phyloP scores from a whole-genome alignment of 1,140 invertebrate genomes.

The Dermatophagoides farinae region DNA sequence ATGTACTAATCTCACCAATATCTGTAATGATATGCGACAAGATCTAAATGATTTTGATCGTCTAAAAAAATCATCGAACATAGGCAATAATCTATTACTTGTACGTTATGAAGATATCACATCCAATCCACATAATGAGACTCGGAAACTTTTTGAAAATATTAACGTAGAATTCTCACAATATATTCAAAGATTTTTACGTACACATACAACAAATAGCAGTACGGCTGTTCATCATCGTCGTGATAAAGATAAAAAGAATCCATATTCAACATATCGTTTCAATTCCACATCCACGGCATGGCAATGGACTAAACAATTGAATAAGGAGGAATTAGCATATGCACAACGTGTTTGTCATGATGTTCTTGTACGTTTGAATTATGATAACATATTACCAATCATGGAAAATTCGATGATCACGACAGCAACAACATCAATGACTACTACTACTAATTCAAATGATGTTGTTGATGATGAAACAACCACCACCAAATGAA shows the following conservation, averaged over 20 bases:
- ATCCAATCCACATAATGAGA: conserved; percentile 44
- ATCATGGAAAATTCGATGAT: no score
- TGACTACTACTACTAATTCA: no score
- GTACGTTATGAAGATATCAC: conserved; percentile 55
- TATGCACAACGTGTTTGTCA: background rate
- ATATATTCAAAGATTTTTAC: conserved; percentile 15
- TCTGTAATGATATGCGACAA: conserved; percentile 58
- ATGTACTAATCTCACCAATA: conserved; percentile 46
- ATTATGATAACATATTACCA: background rate
- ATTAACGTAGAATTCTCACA: conserved; percentile 34
- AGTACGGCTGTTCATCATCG: background rate
- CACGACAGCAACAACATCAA: no score
- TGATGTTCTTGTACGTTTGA: background rate
- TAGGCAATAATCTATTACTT: conserved; percentile 38
- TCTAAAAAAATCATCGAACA: conserved; percentile 34
- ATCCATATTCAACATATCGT: conserved; percentile 6
- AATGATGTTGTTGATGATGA: no score
- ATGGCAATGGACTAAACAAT: background rate
- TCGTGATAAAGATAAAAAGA: background rate
- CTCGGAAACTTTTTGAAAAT: conserved; percentile 49
- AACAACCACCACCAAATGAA: no score
- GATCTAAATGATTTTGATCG: conserved; percentile 38
- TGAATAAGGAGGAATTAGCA: background rate
- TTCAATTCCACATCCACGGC: background rate
- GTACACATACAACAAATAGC: conserved; percentile 14